Base-by-base conservation (phyloP, 2,797 vertebrate genomes). In the Leucoraja ocellata region DNA sequence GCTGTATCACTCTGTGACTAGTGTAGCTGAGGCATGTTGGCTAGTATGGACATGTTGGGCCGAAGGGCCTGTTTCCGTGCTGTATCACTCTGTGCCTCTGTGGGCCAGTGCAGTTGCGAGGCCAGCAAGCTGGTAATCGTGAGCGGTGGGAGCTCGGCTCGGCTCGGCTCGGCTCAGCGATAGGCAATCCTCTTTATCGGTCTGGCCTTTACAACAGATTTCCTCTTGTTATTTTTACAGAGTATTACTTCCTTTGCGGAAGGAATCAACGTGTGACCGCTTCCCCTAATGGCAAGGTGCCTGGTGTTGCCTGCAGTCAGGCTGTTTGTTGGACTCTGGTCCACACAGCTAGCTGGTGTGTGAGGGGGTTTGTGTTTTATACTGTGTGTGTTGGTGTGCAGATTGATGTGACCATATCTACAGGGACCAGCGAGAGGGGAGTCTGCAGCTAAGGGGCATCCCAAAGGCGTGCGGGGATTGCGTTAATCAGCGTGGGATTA, bases 211-310 rank as follows among this genome's bases (percentile, higher is more conserved):
- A 11, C 58, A 63, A 5, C 23, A 58, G 46, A 14, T 63, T 63
- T 86, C 28, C 83, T 32, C 68, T 74, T 23, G 68, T 73, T 68
- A 46, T 74, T 46, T 73, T 91, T 74, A 36, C 39, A 46, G 36
- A 74, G 32, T 74, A 91, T 73, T 71, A 39, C 14, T 91, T 91
- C 88, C 68, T 74, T 73, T 73, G 25, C 68, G 36, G 88, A 91
- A 91, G 28, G 36, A 74, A 39, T 54, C 21, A 91, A 10, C 39
- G 13, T 32, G 32, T 23, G 36, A 73, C 21, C 4, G 28, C 68
- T 73, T 54, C 88, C 88, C 63, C 7, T 7, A 46, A 46, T 46
- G 46, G 46, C 46, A 71, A 23, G 71, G 32, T 71, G 3, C 0
- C 32, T 8, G n/a, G 23, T 68, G 25, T 21, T 36, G 36, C 8